Base-by-base conservation (phyloP, 2,797 vertebrate species). In the Chrysocyon brachyurus region DNA sequence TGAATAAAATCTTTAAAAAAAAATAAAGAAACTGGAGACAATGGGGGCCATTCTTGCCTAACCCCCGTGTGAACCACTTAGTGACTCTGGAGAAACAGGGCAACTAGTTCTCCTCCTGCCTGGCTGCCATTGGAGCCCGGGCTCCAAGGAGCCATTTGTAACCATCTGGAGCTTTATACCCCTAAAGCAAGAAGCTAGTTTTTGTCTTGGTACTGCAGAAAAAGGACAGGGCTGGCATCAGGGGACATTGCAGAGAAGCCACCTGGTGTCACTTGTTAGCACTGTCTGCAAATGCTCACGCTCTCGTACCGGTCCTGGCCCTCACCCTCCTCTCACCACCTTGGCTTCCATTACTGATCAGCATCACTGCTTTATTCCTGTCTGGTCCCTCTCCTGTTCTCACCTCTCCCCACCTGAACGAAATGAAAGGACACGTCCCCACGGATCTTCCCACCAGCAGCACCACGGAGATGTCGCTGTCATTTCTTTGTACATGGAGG, bases 11-110 rank as follows among this genome's bases (percentile, higher is more conserved):
- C 6, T 46, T 46, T 46, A 6, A 46, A 46, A 46, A 40, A 46
- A 46, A 46, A 46, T 46, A 46, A 46, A 46, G 85, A 73, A 46
- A 84, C 1, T 24, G 4, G 15, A 33, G 46, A 84, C 49, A 9
- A 8, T 2, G 5, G 46, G 49, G 78, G 59, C 33, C 15, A 3
- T 7, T 54, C 1, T 16, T 70, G 15, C 4, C n/a, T 8, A 17
- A 2, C 3, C 31, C 21, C 8, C 1, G 0, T 6, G 9, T 6
- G 4, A 49, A n/a, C 17, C 6, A 6, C 79, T 59, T 26, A 3
- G 1, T 12, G 46, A 36, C 0, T 31, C 10, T 33, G 64, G 16
- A 68, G 63, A 59, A n/a, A 33, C 56, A 28, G 11, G 12, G 16
- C 31, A n/a, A 7, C 21, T 3, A 33, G 28, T 0, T 87, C 78